Conservation (phyloP, 2,113 vertebrate species). For the Sminthopsis crassicaudata region DNA sequence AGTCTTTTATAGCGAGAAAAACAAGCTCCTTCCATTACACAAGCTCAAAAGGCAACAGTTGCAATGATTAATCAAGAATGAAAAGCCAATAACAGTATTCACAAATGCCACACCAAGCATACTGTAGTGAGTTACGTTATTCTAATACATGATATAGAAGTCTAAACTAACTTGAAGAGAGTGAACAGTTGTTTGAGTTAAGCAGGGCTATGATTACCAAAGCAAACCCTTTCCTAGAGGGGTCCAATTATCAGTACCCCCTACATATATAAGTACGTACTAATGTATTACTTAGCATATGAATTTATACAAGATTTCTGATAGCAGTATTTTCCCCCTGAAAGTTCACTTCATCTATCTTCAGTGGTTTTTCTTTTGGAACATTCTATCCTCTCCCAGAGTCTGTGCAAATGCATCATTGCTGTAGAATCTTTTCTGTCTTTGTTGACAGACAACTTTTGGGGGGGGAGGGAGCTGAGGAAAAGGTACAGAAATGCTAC, state of each 20-base stretch:
- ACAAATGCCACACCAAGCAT: background rate
- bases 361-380: conserved; percentile 20
- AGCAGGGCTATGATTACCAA: background rate
- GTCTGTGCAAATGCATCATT: conserved; percentile 27
- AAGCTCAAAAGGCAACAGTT: conserved; percentile 11
- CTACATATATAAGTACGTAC: background rate
- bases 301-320: conserved; percentile 12
- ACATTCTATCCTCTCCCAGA: background rate
- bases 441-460: background rate
- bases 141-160: background rate
- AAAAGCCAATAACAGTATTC: conserved; percentile 4
- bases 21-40: background rate
- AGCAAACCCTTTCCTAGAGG: background rate
- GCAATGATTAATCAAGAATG: background rate
- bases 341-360: conserved; percentile 57
- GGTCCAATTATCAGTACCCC: background rate
- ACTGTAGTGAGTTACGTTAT: conserved; percentile 17
- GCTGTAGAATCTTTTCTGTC: background rate
- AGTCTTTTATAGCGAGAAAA: background rate
- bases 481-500: background rate
- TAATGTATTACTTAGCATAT: background rate
- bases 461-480: no score
- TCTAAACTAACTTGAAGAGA: background rate
- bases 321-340: conserved; percentile 32
- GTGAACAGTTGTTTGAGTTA: background rate